Evolutionary conservation across 1,140 invertebrate genomes (phyloP).

Genomic region (Euborellia annulipes): DNA sequence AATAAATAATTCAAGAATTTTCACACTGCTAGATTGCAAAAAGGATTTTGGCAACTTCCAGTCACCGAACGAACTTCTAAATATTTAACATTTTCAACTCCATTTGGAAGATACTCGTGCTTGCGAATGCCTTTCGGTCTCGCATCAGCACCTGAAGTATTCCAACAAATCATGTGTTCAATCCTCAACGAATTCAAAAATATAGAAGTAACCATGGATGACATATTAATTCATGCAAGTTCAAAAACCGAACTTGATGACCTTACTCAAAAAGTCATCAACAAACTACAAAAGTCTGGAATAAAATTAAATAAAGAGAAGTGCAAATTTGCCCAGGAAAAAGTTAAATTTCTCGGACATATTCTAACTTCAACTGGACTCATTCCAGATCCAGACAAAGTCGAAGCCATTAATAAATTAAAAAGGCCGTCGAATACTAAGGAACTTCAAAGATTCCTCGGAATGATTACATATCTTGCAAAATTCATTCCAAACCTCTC

Average conservation of each 20-base stretch:
- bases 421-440: slow-evolving; percentile 11
- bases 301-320: slow-evolving; percentile 12
- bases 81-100: slow-evolving; percentile 17
- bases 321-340: slow-evolving; percentile 7
- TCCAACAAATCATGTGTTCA: slow-evolving; percentile 17
- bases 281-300: slow-evolving; percentile 6
- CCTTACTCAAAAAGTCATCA: slow-evolving; percentile 3
- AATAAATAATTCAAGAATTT: slow-evolving; percentile 3
- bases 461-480: slow-evolving; percentile 18
- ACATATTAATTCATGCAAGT: background rate
- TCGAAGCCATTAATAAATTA: slow-evolving; percentile 12
- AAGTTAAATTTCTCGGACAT: slow-evolving; percentile 7
- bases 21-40: slow-evolving; percentile 7
- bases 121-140: slow-evolving; percentile 20
- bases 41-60: slow-evolving; percentile 8
- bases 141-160: slow-evolving; percentile 16
- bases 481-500: slow-evolving; percentile 18
- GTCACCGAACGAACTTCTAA: slow-evolving; percentile 4
- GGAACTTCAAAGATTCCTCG: slow-evolving; percentile 16
- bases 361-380: background rate
- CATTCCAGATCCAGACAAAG: background rate
- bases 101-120: slow-evolving; percentile 20
- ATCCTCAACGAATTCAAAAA: slow-evolving; percentile 10
- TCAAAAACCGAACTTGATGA: background rate
- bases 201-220: slow-evolving; percentile 2